These are phyloP conservation scores for Catharus bicknelli DNA, from an alignment of 2,113 vertebrate genomes.

Conservation along the genomic window DNA sequence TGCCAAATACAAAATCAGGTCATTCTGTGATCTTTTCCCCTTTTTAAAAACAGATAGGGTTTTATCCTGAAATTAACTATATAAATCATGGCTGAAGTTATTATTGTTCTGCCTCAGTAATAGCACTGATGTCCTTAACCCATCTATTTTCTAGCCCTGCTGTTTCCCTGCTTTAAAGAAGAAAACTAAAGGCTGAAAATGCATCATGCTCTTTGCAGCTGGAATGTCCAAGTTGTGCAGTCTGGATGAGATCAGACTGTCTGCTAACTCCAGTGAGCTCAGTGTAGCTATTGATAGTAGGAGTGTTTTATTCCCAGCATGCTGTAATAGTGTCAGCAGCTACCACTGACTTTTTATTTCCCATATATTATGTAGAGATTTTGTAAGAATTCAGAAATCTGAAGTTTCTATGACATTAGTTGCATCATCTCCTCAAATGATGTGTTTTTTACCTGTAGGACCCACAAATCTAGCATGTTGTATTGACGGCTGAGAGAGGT, in stretches of 20 bases:
- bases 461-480: background rate
- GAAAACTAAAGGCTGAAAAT: background rate
- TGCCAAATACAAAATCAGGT: constrained; percentile 19
- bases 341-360: constrained; percentile 18
- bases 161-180: background rate
- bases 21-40: constrained; percentile 17
- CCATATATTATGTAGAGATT: background rate
- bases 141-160: constrained; percentile 14
- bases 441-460: background rate
- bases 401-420: background rate
- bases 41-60: constrained; percentile 36
- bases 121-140: constrained; percentile 3
- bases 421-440: background rate
- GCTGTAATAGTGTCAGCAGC: constrained; percentile 31
- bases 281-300: background rate
- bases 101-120: constrained; percentile 23
- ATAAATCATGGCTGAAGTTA: constrained; percentile 47
- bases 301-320: constrained; percentile 20
- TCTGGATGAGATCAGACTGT: constrained; percentile 40
- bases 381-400: background rate
- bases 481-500: background rate
- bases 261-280: background rate
- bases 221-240: background rate
- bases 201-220: background rate
- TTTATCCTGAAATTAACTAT: constrained; percentile 50